These are phyloP conservation scores for Pristiophorus japonicus DNA, from an alignment of 2,113 vertebrate genomes.

Conservation along the genomic window DNA sequence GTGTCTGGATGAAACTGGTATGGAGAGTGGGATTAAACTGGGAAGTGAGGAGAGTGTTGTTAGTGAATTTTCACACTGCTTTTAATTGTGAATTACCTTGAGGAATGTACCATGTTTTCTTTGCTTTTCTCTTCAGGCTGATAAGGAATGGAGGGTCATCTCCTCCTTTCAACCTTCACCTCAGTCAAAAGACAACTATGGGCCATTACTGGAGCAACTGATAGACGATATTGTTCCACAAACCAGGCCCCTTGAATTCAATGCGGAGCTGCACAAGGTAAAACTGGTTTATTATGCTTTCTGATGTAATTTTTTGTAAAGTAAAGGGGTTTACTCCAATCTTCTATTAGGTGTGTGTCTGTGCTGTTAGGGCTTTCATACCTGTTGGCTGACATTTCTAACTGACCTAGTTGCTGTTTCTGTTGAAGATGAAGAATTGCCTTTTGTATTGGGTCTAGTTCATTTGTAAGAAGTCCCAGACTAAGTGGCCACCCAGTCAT, in stretches of 20 bases:
- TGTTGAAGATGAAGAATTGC: neutral
- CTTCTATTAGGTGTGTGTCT: neutral
- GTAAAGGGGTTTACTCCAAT: neutral
- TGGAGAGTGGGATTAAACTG: neutral
- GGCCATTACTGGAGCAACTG: slow-evolving; percentile 50
- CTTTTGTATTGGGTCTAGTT: neutral
- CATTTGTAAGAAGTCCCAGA: neutral
- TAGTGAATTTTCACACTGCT: neutral
- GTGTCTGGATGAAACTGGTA: neutral
- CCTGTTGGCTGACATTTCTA: neutral
- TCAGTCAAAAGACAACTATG: slow-evolving; percentile 43
- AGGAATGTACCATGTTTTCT: neutral
- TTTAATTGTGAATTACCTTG: neutral
- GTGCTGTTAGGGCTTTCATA: neutral
- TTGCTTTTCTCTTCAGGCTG: slow-evolving; percentile 50
- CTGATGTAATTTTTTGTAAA: neutral
- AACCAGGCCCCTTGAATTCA: slow-evolving; percentile 47
- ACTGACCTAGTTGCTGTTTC: neutral
- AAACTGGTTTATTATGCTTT: neutral
- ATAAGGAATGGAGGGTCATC: slow-evolving; percentile 71
- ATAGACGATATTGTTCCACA: slow-evolving; percentile 50
- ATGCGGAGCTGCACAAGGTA: slow-evolving; percentile 68
- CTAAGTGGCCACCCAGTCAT: neutral
- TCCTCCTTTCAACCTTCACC: slow-evolving; percentile 54
- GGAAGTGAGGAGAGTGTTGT: neutral